Evolutionary conservation across 2,888 invertebrate genomes (phyloP), one percentile per base, ranked within the genome.

Genomic region (Cephus runcator): DNA sequence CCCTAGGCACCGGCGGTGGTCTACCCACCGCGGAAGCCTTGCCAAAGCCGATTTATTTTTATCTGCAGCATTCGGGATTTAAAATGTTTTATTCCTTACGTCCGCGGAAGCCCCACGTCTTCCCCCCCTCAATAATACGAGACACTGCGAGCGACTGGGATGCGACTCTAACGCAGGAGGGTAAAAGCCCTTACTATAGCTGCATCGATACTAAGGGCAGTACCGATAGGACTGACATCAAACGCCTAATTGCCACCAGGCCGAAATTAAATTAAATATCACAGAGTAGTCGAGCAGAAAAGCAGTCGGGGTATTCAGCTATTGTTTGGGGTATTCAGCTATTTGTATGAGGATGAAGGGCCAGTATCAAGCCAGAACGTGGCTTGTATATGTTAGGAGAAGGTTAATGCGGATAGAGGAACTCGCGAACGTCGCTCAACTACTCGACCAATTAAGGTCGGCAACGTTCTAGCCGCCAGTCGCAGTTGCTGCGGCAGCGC

Each of bases 1-100:
- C 87, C 87, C 79, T 78, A 75, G 75, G 74, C 71, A 71, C 75
- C 83, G 83, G 77, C 81, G 79, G 73, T 75, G 73, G 73, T n/a
- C 83, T 71, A 79, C 82, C 79, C 81, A 73, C 80, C 80, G 69
- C 74, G 85, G 87, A 89, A 88, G 86, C 89, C 89, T 84, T 83
- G 84, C 85, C 80, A 89, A 90, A 90, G 90, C 90, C 88, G 89
- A 90, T 90, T 90, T 89, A 87, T 87, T 87, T 87, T 87, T 87
- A 87, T 88, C 89, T 84, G 84, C 83, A 85, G 85, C 83, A 82
- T 81, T 83, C 83, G 79, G 85, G 86, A 84, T 85, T 85, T 84
- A 81, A 85, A 82, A 85, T 84, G 84, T 85, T 80, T 79, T 71
- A 76, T 76, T 82, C 40, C 40, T 40, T 40, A 40, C 40, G 40